Percentiles rank a stretch among this genome's conserved stretches.
Evolutionary conservation across 92 coral and sea anemone species (phyloP).

Genomic region (Epizoanthus scotinus): DNA sequence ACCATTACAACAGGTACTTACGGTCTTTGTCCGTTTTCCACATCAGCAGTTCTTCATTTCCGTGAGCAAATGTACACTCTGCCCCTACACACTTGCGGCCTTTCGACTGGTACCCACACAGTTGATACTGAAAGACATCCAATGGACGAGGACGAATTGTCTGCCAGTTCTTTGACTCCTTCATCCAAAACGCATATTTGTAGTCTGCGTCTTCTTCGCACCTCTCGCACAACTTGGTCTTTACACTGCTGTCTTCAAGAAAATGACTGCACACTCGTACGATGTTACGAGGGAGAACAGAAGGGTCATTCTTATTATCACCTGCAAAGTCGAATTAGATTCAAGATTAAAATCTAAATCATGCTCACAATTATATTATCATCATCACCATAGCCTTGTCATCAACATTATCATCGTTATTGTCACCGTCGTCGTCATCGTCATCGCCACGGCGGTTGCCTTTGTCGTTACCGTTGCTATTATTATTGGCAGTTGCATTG

Average conservation of each 20-base stretch:
- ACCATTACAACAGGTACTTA: not conserved
- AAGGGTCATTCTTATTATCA: not conserved
- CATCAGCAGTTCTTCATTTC: conserved; percentile 15
- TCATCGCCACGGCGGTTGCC: not conserved
- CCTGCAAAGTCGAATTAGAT: not conserved
- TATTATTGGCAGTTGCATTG: too few species aligned
- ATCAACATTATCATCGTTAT: too few species aligned
- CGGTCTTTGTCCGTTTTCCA: conserved; percentile 1
- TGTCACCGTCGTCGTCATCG: too few species aligned
- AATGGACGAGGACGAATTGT: conserved; percentile 4
- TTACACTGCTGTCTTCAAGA: not conserved
- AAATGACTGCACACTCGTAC: conserved; percentile 16
- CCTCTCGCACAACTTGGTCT: not conserved
- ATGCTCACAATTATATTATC: too few species aligned
- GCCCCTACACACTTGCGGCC: not conserved
- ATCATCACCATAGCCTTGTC: too few species aligned
- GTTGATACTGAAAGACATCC: not conserved
- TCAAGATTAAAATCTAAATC: too few species aligned
- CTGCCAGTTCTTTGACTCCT: conserved; percentile 7
- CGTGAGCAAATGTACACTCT: not conserved
- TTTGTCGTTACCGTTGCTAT: not conserved
- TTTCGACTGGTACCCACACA: not conserved
- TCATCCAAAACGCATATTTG: not conserved
- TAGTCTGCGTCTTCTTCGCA: not conserved
- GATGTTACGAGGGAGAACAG: not conserved